Evolutionary conservation across 2,888 invertebrate genomes (phyloP).

Genomic region (Plutella xylostella): DNA sequence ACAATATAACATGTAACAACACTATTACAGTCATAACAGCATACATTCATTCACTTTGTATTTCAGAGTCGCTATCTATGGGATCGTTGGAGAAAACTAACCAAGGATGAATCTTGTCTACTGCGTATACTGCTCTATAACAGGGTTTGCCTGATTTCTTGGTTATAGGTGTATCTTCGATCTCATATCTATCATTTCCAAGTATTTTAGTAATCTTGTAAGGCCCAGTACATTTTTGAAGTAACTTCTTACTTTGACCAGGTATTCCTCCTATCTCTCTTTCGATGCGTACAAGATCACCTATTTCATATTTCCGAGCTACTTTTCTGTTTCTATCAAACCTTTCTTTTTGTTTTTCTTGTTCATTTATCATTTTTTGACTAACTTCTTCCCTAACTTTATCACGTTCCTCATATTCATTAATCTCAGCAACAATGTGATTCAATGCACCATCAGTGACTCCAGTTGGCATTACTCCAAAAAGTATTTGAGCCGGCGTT

Average conservation of each 20-base stretch:
- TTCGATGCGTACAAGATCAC: conserved; percentile 17
- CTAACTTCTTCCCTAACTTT: conserved; percentile 4
- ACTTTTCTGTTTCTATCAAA: conserved; percentile 14
- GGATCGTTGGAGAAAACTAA: neutral
- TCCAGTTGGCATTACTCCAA: conserved; percentile 13
- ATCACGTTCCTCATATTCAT: neutral
- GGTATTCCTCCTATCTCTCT: conserved; percentile 5
- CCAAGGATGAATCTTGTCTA: neutral
- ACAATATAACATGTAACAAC: too few species aligned
- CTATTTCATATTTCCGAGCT: conserved; percentile 12
- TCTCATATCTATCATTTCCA: conserved; percentile 9
- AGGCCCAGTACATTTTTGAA: conserved; percentile 7
- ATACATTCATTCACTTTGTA: too few species aligned
- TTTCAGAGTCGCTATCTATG: neutral
- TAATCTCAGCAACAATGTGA: neutral
- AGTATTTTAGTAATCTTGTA: conserved; percentile 3
- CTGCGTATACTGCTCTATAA: neutral
- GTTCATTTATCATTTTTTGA: neutral
- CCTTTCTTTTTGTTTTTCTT: conserved; percentile 16
- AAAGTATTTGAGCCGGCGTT: conserved; percentile 6
- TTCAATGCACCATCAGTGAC: conserved; percentile 13
- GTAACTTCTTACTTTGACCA: conserved; percentile 12
- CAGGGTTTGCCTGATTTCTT: neutral
- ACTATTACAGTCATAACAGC: too few species aligned
- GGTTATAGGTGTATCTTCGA: neutral